Base-by-base conservation (phyloP, 2,888 invertebrate genomes). In the Diarsia brunnea region DNA sequence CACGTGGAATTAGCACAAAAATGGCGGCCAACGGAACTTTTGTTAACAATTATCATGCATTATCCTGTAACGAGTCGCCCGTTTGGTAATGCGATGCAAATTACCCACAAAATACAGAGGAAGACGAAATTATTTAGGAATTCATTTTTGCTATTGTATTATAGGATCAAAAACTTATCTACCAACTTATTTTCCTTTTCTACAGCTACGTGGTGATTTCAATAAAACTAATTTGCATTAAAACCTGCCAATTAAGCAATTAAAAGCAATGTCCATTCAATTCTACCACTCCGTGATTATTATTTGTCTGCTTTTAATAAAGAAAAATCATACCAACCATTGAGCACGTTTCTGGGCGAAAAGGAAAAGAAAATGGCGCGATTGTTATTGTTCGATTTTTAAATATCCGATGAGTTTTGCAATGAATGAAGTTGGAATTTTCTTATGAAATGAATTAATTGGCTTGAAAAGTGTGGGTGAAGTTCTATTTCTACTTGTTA, bases 1-100 rank as follows among this genome's bases (percentile, higher is more conserved):
- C 85, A 78, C 78, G 85, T 85, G 79, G 69, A 81, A 87, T 74
- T 73, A 63, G 72, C 70, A 68, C 79, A 84, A 82, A 84, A 78
- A 80, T 87, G 84, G 83, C 69, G 38, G 77, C 69, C 80, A 83
- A 73, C 47, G n/a, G 81, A 90, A 93, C 90, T 92, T 93, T 91
- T 88, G 88, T 85, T 84, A 89, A 89, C 91, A 92, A 94, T 94
- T 94, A 92, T 89, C 93, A 92, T 93, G 92, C 82, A 93, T 94
- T 91, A 93, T 87, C 55, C 79, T 75, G 75, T 81, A 74, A 76
- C 72, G 75, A 78, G 70, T 69, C 79, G 70, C 61, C 71, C 70
- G 58, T 78, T 68, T 55, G 31, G 88, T 88, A 89, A 90, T 87
- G 88, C 82, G 74, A 92, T 91, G 92, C 84, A 92, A 92, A 93